Conservation (phyloP, 2,888 invertebrate species). For the Sarcophaga variegata region DNA sequence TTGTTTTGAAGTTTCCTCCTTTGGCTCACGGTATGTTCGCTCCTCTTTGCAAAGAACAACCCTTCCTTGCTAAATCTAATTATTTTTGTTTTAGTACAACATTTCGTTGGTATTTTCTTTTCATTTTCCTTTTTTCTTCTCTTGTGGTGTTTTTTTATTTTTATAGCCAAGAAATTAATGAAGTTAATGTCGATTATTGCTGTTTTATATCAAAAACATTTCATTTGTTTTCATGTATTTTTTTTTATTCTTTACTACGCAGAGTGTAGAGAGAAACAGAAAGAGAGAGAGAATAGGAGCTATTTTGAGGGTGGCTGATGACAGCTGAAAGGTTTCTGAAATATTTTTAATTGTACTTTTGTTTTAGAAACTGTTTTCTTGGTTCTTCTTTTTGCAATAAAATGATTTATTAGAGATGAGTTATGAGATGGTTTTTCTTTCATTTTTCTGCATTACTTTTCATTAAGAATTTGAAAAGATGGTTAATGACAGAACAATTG, state of each 20-base stretch:
- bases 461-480: neutral
- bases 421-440: neutral
- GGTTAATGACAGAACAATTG: neutral
- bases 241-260: no score
- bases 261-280: neutral
- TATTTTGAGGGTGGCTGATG: no score
- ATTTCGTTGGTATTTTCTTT: neutral
- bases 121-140: neutral
- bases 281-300: no score
- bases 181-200: constrained; percentile 26
- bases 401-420: neutral
- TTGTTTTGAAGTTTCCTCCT: constrained; percentile 4
- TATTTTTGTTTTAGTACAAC: constrained; percentile 22
- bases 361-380: neutral
- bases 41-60: neutral
- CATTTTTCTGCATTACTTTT: neutral
- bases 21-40: no score
- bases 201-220: constrained; percentile 29
- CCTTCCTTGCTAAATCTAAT: constrained; percentile 9
- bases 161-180: constrained; percentile 38
- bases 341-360: constrained; percentile 28
- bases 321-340: constrained; percentile 8
- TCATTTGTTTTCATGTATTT: neutral
- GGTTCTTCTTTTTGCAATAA: neutral
- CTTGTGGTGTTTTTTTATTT: neutral